phyloP scores from a whole-genome alignment of 1,140 invertebrate genomes.

The Zaprionus camerounensis region DNA sequence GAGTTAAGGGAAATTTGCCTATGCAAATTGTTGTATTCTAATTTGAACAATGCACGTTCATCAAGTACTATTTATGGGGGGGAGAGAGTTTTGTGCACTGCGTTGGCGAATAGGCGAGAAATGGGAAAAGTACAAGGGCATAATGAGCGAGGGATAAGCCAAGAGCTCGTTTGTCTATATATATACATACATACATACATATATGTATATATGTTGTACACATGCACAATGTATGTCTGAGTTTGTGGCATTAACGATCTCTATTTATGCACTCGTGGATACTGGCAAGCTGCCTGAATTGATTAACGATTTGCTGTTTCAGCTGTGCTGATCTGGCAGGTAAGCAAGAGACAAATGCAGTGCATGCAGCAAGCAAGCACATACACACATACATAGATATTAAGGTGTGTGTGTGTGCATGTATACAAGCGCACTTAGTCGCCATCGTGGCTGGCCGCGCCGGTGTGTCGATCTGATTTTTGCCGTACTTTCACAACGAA shows the following conservation, averaged over 20 bases:
- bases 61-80: background rate
- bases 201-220: background rate
- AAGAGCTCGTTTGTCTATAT: slow-evolving; percentile 12
- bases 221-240: background rate
- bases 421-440: slow-evolving; percentile 40
- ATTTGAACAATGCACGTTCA: background rate
- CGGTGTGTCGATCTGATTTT: slow-evolving; percentile 40
- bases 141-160: slow-evolving; percentile 33
- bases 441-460: slow-evolving; percentile 31
- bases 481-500: slow-evolving; percentile 63
- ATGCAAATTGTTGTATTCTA: too few relatives aligned
- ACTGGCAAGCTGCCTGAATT: slow-evolving; percentile 51
- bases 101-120: slow-evolving; percentile 5
- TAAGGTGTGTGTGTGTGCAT: background rate
- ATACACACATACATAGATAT: background rate
- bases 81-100: slow-evolving; percentile 25
- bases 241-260: slow-evolving; percentile 34
- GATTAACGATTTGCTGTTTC: slow-evolving; percentile 62
- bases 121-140: slow-evolving; percentile 37
- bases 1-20: too few relatives aligned
- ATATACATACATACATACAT: background rate
- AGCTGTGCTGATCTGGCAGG: slow-evolving; percentile 40
- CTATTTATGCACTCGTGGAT: slow-evolving; percentile 46
- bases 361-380: background rate
- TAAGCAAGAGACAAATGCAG: slow-evolving; percentile 23